Evolutionary conservation across 2,113 vertebrate species (phyloP), one percentile per base, ranked within the genome.

Genomic region (Meleagris gallopavo): DNA sequence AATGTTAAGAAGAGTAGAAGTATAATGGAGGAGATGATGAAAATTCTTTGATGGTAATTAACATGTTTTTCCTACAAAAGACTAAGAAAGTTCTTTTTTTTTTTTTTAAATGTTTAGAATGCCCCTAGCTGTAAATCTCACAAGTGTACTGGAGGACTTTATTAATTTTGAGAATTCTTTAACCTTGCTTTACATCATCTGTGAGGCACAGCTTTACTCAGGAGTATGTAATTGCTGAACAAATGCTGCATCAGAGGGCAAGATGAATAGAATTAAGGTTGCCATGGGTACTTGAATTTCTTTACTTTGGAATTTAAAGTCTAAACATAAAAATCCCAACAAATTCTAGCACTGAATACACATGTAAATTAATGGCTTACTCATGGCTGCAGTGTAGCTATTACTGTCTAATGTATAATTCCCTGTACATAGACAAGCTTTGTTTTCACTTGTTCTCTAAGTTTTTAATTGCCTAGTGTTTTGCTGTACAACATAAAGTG

Each of bases 391-490:
- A 94, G 75, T 80, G 69, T 86, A 72, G 50, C 73, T 82, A 76
- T 96, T 96, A 93, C 60, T 55, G 76, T 89, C 58, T 93, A 88
- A 94, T 71, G 17, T 79, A 36, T 89, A 95, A 94, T 84, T 95
- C 72, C 94, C 54, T 14, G 25, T 86, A 72, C 2, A 0, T 77
- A 64, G 50, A 86, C 71, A 40, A 70, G 86, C 76, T 95, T 92
- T 86, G 70, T 85, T 94, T 97, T 96, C 18, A 25, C 57, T 93
- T 77, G 32, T 96, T 96, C 79, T 94, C 67, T 34, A 57, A 82
- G 95, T 90, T 93, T 96, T 93, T 97, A 94, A 93, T 92, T 95
- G 89, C 88, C 77, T 70, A 24, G 45, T 87, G 60, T 96, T 97
- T 93, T 93, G 85, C 71, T 86, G 83, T 77, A 61, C 2, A 21